phyloP scores from a whole-genome alignment of 2,888 invertebrate species.

The Xylota segnis region DNA sequence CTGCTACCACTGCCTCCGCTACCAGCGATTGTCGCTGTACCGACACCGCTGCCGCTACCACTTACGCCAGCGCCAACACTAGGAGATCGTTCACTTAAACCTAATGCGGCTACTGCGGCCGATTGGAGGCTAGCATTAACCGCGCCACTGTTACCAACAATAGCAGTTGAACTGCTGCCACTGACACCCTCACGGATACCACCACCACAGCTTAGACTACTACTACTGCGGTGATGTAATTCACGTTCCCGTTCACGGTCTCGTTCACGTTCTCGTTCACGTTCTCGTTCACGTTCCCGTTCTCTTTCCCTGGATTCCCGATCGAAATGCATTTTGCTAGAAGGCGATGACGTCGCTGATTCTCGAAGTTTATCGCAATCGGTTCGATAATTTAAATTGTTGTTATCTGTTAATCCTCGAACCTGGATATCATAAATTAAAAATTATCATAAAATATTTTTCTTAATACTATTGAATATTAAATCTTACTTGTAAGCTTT shows the following conservation, averaged over 20 bases:
- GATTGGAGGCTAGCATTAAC: constrained; percentile 80
- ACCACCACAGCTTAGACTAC: constrained; percentile 81
- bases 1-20: constrained; percentile 78
- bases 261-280: constrained; percentile 79
- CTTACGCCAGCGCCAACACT: constrained; percentile 83
- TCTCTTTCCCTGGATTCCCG: constrained; percentile 78
- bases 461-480: neutral
- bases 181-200: constrained; percentile 63
- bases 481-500: constrained; percentile 91
- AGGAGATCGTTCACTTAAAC: constrained; percentile 83
- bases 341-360: constrained; percentile 83
- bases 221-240: constrained; percentile 83
- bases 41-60: constrained; percentile 81
- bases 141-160: constrained; percentile 80
- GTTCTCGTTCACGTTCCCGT: constrained; percentile 81
- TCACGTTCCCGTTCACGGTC: constrained; percentile 82
- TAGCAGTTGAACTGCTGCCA: constrained; percentile 79
- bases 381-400: constrained; percentile 86
- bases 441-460: constrained; percentile 6
- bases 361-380: constrained; percentile 84
- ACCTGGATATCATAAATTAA: constrained; percentile 81
- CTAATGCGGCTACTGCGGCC: constrained; percentile 81
- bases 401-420: constrained; percentile 94
- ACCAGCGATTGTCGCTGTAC: constrained; percentile 77
- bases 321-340: constrained; percentile 79